Base-by-base conservation (phyloP, 2,888 invertebrate species). In the Aphelenchoides bicaudatus region DNA sequence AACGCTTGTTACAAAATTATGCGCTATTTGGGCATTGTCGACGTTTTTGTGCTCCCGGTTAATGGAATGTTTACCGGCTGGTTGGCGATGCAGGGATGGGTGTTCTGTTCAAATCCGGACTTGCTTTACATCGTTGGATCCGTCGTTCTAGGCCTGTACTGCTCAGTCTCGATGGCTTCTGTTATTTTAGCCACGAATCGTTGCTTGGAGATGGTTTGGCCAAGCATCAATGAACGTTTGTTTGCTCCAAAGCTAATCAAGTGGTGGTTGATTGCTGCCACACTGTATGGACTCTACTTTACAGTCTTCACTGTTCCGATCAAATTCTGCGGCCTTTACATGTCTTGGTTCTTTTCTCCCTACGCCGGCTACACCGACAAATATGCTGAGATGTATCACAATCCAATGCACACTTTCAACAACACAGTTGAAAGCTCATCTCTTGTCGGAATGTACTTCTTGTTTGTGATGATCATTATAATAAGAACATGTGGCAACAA, bases 1-100 rank as follows among this genome's bases (percentile, higher is more conserved):
- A 57, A 6, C 23, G 10, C 38, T 13, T 57, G 57, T 39, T 68
- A 61, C 59, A 67, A 64, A 37, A 56, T 67, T 16, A 67, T 67
- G 67, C 61, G 60, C 50, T 53, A 51, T 25, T 56, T 67, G 8
- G 66, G 64, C 1, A 49, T 67, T 2, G 48, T 61, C 38, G 67
- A 67, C 51, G 55, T 64, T 47, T 25, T 62, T 3, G 28, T 28
- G 3, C 21, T 60, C 16, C 21, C 46, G 3, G 8, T 51, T 39
- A 38, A 27, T n/a, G 60, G 53, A 3, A 43, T 55, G 21, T 25
- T 62, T 3, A 63, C 63, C 16, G 63, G 63, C n/a, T 61, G 38
- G 25, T 46, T 63, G 30, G 56, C 59, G 8, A 34, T 66, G 31
- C 5, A 29, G 13, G 63, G 63, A 3, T 47, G 37, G 25, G 62